phyloP scores from a whole-genome alignment of 2,113 vertebrate species.

The Aplodontia rufa region DNA sequence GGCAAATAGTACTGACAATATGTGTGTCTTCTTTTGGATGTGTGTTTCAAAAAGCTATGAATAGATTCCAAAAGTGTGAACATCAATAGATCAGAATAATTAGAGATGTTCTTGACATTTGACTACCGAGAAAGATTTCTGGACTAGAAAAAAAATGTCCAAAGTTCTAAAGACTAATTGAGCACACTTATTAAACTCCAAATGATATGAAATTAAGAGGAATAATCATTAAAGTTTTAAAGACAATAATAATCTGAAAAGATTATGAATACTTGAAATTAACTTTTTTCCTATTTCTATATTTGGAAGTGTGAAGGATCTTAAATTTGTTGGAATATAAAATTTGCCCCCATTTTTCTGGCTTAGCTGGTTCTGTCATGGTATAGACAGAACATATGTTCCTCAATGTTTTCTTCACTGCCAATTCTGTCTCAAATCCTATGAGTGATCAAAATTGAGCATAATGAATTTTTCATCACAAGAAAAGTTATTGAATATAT shows the following conservation, averaged over 20 bases:
- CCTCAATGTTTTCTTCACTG: not conserved
- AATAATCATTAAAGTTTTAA: not conserved
- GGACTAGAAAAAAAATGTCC: not conserved
- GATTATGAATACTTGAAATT: not conserved
- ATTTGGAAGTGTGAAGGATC: slow-evolving; percentile 22
- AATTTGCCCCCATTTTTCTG: slow-evolving; percentile 14
- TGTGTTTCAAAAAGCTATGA: not conserved
- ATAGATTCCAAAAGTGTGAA: not conserved
- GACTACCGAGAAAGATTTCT: not conserved
- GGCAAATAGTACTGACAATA: not conserved
- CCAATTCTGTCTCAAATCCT: not conserved
- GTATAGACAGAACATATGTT: slow-evolving; percentile 7
- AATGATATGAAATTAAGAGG: not conserved
- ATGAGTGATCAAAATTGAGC: not conserved
- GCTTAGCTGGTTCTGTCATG: not conserved
- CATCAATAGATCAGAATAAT: not conserved
- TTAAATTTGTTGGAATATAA: slow-evolving; percentile 49
- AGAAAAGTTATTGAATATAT: not conserved
- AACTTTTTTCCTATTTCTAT: slow-evolving; percentile 12
- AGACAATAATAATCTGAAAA: slow-evolving; percentile 34
- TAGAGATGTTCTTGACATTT: not conserved
- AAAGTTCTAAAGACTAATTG: not conserved
- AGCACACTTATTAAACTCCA: not conserved
- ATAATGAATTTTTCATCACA: not conserved
- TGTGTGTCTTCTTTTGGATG: not conserved